Conservation (phyloP, 2,113 vertebrate genomes). For the Dendrocopos noguchii region DNA sequence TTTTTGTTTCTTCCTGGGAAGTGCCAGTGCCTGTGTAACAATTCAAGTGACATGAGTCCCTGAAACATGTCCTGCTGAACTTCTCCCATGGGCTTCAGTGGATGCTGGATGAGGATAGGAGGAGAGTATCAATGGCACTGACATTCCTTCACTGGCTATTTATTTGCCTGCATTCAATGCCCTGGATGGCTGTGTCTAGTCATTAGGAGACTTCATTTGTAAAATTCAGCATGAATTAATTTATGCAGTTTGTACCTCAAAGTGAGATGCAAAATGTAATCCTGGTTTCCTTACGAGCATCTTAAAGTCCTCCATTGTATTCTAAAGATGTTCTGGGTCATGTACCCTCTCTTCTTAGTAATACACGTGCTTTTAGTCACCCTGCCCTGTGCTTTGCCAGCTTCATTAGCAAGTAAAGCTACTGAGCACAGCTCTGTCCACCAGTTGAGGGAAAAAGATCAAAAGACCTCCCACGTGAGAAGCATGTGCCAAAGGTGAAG, state of each 20-base stretch:
- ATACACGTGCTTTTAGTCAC: neutral
- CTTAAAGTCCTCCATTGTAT: neutral
- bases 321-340: neutral
- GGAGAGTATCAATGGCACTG: neutral
- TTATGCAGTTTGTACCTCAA: neutral
- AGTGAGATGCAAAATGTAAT: neutral
- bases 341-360: neutral
- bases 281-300: neutral
- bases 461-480: neutral
- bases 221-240: neutral
- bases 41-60: neutral
- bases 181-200: neutral
- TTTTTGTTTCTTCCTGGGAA: neutral
- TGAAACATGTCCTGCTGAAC: rapidly evolving
- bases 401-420: neutral
- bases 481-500: neutral
- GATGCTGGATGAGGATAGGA: neutral
- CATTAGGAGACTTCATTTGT: neutral
- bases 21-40: neutral
- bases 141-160: neutral
- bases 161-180: neutral
- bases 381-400: neutral
- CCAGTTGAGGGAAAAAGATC: neutral
- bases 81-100: neutral
- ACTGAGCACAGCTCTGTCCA: neutral